These are phyloP conservation scores for Apodemus sylvaticus DNA, from an alignment of 2,113 vertebrate genomes.

Conservation along the genomic window DNA sequence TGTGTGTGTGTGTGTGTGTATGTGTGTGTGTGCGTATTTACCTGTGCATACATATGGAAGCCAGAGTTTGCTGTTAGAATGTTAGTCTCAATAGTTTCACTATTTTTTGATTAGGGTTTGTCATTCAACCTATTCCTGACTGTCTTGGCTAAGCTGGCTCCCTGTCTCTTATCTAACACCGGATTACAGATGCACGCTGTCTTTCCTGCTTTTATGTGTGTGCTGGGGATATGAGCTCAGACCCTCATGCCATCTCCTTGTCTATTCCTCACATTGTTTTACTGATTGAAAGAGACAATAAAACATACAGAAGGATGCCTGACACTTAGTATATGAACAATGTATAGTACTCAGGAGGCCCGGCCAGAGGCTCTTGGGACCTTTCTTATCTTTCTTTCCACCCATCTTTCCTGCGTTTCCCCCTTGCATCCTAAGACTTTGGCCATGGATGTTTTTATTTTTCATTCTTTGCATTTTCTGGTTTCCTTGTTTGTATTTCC, in stretches of 20 bases:
- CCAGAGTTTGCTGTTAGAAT: not conserved
- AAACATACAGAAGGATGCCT: not conserved
- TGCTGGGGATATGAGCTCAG: not conserved
- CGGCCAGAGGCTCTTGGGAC: not conserved
- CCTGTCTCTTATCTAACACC: not conserved
- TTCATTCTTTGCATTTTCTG: not conserved
- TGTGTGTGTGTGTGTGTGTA: not conserved
- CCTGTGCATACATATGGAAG: not conserved
- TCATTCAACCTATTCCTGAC: not conserved
- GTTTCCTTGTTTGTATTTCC: not conserved
- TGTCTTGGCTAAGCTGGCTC: not conserved
- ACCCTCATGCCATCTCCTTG: not conserved
- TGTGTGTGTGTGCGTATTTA: not conserved
- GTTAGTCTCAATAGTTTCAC: not conserved
- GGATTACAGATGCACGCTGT: not conserved
- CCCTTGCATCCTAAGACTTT: no score
- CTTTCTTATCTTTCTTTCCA: not conserved
- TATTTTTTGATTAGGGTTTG: not conserved
- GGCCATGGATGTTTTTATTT: not conserved
- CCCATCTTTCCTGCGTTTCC: not conserved
- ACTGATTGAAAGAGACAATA: not conserved
- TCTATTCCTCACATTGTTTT: not conserved
- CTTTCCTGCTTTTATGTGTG: not conserved
- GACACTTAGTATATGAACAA: fast-evolving
- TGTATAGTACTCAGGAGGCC: not conserved